Conservation (phyloP, 2,888 invertebrate genomes). For the Nemotelus pantherinus region DNA sequence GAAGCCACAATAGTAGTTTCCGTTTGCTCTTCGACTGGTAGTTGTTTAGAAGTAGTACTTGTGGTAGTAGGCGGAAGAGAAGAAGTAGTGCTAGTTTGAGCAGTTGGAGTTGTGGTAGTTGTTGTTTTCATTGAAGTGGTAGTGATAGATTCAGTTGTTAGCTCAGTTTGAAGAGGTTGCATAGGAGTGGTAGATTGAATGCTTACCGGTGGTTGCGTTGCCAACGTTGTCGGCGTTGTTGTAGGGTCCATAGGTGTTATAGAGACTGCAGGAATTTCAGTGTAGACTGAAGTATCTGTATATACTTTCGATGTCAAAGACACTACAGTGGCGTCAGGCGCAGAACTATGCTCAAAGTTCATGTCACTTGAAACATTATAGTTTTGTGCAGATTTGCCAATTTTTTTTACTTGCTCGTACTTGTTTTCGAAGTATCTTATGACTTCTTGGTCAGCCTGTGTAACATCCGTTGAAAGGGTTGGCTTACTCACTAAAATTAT, state of each 20-base stretch:
- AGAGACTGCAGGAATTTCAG: background rate
- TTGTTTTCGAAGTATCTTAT: conserved; percentile 26
- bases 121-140: background rate
- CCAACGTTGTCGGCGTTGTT: background rate
- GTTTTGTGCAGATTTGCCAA: no score
- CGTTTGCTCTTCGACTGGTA: background rate
- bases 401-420: conserved; percentile 16
- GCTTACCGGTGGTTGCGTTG: conserved; percentile 11
- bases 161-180: conserved; percentile 21
- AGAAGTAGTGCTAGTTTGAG: conserved; percentile 9
- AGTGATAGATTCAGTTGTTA: conserved; percentile 27
- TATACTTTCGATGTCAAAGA: no score
- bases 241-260: background rate
- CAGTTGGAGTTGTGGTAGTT: background rate
- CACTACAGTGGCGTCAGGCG: no score
- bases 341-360: no score
- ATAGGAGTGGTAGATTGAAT: conserved; percentile 12
- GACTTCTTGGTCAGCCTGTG: conserved; percentile 29
- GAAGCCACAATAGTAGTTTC: background rate
- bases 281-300: no score
- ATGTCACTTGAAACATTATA: no score
- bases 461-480: background rate
- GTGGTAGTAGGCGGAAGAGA: conserved; percentile 26
- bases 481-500: background rate
- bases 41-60: conserved; percentile 21